Evolutionary conservation across 2,797 vertebrate species (phyloP).

Genomic region (Sebastes flavidus): DNA sequence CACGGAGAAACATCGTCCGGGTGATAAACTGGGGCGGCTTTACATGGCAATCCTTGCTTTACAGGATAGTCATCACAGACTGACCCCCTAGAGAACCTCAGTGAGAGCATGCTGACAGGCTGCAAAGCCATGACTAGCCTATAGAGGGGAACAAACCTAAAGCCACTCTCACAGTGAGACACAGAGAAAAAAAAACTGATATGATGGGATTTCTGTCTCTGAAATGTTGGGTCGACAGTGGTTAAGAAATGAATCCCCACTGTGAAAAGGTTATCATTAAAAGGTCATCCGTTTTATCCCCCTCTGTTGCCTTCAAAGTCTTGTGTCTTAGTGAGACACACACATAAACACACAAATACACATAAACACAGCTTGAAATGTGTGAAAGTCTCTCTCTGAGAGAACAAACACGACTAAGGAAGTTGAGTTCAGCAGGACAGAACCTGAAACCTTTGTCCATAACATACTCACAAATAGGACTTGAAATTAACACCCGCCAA

Average conservation of each 20-base stretch:
- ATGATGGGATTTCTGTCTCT: conserved; percentile 5
- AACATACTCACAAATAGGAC: background rate
- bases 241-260: conserved; percentile 23
- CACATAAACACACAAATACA: background rate
- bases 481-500: conserved; percentile 15
- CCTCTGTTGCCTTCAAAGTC: conserved; percentile 4
- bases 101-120: conserved; percentile 51
- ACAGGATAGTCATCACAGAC: conserved; percentile 57
- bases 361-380: background rate
- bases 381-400: background rate
- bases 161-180: background rate
- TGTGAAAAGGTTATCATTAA: conserved; percentile 30
- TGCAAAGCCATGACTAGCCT: conserved; percentile 36
- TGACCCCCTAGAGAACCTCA: conserved; percentile 43
- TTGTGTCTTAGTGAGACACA: background rate
- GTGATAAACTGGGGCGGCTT: conserved; percentile 60
- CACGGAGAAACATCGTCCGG: conserved; percentile 43
- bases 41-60: conserved; percentile 66
- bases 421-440: background rate
- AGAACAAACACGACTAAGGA: background rate
- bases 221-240: conserved; percentile 4
- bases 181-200: background rate
- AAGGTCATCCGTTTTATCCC: conserved; percentile 24
- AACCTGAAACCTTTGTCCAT: background rate
- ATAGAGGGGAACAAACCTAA: conserved; percentile 6